A percentile compares a stretch with the other conserved stretches of the same genome.
phyloP scores from a whole-genome alignment of 2,797 vertebrate species.

The Knipowitschia caucasica region DNA sequence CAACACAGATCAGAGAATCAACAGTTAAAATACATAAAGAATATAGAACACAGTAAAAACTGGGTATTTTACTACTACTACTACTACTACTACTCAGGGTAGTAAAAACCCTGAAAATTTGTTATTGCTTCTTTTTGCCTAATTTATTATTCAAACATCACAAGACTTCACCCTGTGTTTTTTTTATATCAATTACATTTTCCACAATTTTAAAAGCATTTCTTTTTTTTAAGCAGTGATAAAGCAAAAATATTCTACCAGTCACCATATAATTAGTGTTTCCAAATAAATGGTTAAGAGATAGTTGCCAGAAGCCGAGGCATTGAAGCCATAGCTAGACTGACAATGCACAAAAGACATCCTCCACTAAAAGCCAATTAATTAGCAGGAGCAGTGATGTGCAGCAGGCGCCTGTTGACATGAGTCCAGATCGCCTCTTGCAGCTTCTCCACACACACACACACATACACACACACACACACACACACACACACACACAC shows the following conservation, averaged over 20 bases:
- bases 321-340: slow-evolving; percentile 47
- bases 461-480: slow-evolving; percentile 37
- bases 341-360: slow-evolving; percentile 75
- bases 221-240: too few species aligned
- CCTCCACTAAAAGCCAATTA: slow-evolving; percentile 80
- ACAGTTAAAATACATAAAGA: too few species aligned
- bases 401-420: slow-evolving; percentile 80
- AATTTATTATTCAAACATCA: too few species aligned
- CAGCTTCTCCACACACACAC: slow-evolving; percentile 55
- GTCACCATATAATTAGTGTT: slow-evolving; percentile 35
- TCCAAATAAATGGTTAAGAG: slow-evolving; percentile 51
- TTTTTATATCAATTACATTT: too few species aligned
- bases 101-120: too few species aligned
- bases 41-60: too few species aligned
- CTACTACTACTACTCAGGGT: too few species aligned
- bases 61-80: too few species aligned
- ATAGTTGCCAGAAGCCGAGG: slow-evolving; percentile 56
- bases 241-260: slow-evolving; percentile 16
- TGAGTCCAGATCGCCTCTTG: slow-evolving; percentile 73
- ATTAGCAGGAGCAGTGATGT: slow-evolving; percentile 79
- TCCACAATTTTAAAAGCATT: too few species aligned
- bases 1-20: too few species aligned
- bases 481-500: slow-evolving; percentile 33
- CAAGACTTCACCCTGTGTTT: too few species aligned
- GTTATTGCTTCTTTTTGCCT: too few species aligned